These are phyloP conservation scores for Pseudolycoriella hygida DNA, from an alignment of 2,888 invertebrate species.

Conservation along the genomic window DNA sequence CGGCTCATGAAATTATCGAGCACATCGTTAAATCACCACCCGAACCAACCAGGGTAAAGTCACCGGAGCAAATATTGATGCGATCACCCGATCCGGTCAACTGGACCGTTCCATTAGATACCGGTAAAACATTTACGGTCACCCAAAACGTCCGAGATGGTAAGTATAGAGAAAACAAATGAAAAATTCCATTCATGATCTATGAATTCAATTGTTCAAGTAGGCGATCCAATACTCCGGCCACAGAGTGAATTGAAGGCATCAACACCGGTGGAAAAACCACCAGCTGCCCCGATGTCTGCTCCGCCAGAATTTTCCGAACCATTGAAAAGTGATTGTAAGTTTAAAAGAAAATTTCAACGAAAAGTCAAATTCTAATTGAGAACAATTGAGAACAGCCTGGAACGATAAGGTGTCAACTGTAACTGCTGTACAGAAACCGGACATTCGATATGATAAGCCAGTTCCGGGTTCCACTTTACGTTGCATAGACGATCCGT, in stretches of 20 bases:
- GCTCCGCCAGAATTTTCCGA: conserved; percentile 46
- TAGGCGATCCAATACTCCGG: conserved; percentile 64
- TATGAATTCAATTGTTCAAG: no score
- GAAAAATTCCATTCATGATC: neutral
- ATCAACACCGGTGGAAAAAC: conserved; percentile 44
- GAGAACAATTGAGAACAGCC: neutral
- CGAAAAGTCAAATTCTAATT: neutral
- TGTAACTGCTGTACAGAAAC: neutral
- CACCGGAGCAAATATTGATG: conserved; percentile 83
- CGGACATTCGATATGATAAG: conserved; percentile 15
- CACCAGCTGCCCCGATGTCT: conserved; percentile 46
- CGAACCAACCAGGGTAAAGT: conserved; percentile 83
- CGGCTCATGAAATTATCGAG: conserved; percentile 30
- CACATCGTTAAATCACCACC: conserved; percentile 82
- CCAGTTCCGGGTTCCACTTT: conserved; percentile 32
- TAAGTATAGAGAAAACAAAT: conserved; percentile 21
- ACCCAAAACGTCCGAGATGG: conserved; percentile 78
- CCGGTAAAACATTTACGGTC: conserved; percentile 83
- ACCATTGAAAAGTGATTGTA: conserved; percentile 37
- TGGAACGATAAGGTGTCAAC: conserved; percentile 3
- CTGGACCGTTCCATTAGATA: conserved; percentile 88
- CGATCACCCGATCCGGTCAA: conserved; percentile 86
- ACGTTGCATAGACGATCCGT: conserved; percentile 36
- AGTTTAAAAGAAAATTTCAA: neutral
- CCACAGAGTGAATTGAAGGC: conserved; percentile 79